Evolutionary conservation across 2,113 vertebrate species (phyloP).

Genomic region (Odontophorus gujanensis): DNA sequence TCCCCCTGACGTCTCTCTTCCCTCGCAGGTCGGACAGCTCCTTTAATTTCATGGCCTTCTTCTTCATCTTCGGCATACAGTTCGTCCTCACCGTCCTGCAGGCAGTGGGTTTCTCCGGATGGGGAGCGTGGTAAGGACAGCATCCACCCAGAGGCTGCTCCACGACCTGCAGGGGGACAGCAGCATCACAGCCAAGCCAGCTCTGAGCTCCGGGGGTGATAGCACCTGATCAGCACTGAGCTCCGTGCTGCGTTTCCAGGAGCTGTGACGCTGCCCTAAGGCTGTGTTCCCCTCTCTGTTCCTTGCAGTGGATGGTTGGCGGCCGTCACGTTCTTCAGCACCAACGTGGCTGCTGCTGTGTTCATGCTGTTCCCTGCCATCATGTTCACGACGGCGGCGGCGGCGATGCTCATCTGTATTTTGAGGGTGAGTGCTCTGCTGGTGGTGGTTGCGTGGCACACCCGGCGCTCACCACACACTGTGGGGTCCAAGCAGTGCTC

Average conservation of each 20-base stretch:
- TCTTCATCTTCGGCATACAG: constrained; percentile 93
- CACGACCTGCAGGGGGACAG: not conserved
- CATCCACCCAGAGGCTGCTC: not conserved
- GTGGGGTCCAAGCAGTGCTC: too few relatives aligned
- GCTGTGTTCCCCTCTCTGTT: not conserved
- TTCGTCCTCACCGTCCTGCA: constrained; percentile 87
- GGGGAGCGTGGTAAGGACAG: constrained; percentile 92
- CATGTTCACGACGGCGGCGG: constrained; percentile 86
- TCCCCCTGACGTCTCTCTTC: not conserved
- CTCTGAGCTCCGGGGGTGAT: not conserved
- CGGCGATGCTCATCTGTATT: constrained; percentile 83
- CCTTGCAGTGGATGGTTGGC: constrained; percentile 89
- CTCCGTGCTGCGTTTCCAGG: not conserved
- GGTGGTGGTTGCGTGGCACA: too few relatives aligned
- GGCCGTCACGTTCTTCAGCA: constrained; percentile 83
- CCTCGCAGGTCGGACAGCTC: constrained; percentile 90
- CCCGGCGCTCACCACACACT: too few relatives aligned
- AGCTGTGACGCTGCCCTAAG: not conserved
- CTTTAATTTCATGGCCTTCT: constrained; percentile 97
- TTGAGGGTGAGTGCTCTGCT: constrained; percentile 82
- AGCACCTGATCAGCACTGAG: not conserved
- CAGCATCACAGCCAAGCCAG: too few relatives aligned
- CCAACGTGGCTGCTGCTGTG: constrained; percentile 82
- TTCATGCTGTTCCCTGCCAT: constrained; percentile 91
- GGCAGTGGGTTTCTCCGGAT: constrained; percentile 84